These are phyloP conservation scores for Nasonovia ribisnigri DNA, from an alignment of 2,888 invertebrate genomes.

Conservation along the genomic window DNA sequence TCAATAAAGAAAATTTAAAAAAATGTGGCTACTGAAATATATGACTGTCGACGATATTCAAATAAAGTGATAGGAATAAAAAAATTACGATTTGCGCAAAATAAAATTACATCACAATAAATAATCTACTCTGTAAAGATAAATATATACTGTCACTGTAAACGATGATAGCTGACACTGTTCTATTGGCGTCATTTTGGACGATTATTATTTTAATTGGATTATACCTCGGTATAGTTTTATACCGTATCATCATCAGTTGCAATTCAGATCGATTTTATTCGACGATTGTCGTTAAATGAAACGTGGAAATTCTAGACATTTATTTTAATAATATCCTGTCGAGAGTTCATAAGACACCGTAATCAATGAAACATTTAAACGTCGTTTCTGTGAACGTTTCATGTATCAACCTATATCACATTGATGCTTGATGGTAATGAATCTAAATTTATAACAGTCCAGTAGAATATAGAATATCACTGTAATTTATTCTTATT, in stretches of 20 bases:
- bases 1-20: background rate
- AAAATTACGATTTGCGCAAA: background rate
- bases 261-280: background rate
- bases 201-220: background rate
- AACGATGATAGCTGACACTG: background rate
- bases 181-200: background rate
- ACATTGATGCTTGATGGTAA: background rate
- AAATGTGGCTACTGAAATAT: background rate
- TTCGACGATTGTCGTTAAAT: background rate
- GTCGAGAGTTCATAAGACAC: background rate
- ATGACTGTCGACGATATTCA: background rate
- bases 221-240: background rate
- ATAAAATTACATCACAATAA: background rate
- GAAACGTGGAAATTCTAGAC: background rate
- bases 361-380: background rate
- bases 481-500: background rate
- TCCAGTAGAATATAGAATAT: background rate
- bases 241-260: background rate
- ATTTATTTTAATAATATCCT: slow-evolving; percentile 28
- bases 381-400: background rate
- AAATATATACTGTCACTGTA: background rate
- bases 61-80: background rate
- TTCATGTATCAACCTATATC: background rate
- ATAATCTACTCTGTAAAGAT: background rate
- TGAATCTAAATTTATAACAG: background rate